These are phyloP conservation scores for Sympetrum striolatum DNA, from an alignment of 2,888 invertebrate species.

Conservation along the genomic window DNA sequence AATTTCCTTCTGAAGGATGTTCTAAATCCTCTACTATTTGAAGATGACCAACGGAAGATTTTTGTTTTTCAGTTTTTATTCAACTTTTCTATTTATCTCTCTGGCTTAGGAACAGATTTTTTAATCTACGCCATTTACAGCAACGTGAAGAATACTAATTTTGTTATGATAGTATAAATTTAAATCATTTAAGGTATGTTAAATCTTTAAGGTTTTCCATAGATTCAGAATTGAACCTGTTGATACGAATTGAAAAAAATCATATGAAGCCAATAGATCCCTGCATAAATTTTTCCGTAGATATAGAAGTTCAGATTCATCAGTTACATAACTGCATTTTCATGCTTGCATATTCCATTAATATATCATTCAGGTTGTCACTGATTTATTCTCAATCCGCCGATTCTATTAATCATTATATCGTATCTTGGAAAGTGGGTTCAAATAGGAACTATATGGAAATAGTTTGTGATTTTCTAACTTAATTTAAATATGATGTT, in stretches of 20 bases:
- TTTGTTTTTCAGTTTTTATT: background rate
- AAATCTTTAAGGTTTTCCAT: background rate
- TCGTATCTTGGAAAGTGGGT: background rate
- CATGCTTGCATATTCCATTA: background rate
- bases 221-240: background rate
- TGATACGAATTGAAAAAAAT: background rate
- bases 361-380: background rate
- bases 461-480: background rate
- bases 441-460: background rate
- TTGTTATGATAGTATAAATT: background rate
- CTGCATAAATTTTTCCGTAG: background rate
- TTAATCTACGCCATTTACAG: background rate
- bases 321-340: conserved; percentile 25
- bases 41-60: background rate
- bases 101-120: background rate
- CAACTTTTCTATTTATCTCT: conserved; percentile 23
- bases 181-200: background rate
- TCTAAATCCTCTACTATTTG: background rate
- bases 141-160: background rate
- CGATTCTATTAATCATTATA: background rate
- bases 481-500: background rate
- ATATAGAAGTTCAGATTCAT: background rate
- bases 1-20: background rate
- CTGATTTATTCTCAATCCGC: background rate
- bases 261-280: background rate